Evolutionary conservation across 2,113 vertebrate genomes (phyloP).

Genomic region (Platysteira castanea): DNA sequence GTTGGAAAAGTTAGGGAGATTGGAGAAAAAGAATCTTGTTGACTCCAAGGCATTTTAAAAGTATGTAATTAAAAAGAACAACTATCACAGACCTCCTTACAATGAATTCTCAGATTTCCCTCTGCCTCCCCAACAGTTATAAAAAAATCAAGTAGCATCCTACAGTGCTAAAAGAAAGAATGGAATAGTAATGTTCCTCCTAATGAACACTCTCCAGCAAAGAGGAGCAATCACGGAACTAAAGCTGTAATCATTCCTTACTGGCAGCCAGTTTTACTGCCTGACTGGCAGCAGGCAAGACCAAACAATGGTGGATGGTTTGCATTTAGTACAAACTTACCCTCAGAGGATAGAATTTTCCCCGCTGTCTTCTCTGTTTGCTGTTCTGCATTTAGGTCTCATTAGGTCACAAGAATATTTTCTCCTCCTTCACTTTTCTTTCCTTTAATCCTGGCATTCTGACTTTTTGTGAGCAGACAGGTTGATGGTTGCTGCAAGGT

Average conservation of each 20-base stretch:
- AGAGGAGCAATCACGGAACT: slow-evolving; percentile 28
- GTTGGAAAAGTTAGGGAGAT: slow-evolving; percentile 51
- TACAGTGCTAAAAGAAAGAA: slow-evolving; percentile 40
- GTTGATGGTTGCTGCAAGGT: not conserved
- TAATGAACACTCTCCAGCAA: slow-evolving; percentile 41
- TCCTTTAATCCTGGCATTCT: slow-evolving; percentile 6
- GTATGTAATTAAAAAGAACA: slow-evolving; percentile 57
- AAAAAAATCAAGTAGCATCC: slow-evolving; percentile 5
- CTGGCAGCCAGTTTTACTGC: slow-evolving; percentile 7
- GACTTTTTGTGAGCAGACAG: not conserved
- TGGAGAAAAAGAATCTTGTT: slow-evolving; percentile 38
- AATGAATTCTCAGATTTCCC: slow-evolving; percentile 5
- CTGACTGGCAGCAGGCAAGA: slow-evolving; percentile 32
- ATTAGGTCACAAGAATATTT: not conserved
- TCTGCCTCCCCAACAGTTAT: not conserved
- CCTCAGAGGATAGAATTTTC: slow-evolving; percentile 13
- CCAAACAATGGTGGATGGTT: slow-evolving; percentile 34
- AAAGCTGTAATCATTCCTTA: slow-evolving; percentile 67
- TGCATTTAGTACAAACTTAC: slow-evolving; percentile 14
- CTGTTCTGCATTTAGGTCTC: slow-evolving; percentile 10
- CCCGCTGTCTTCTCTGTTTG: not conserved
- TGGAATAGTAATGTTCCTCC: slow-evolving; percentile 32
- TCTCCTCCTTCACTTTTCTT: slow-evolving; percentile 36
- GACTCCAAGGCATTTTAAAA: slow-evolving; percentile 50
- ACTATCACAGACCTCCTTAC: not conserved